Base-by-base conservation (phyloP, 1,140 invertebrate genomes). In the Ceratosolen fusciceps region DNA sequence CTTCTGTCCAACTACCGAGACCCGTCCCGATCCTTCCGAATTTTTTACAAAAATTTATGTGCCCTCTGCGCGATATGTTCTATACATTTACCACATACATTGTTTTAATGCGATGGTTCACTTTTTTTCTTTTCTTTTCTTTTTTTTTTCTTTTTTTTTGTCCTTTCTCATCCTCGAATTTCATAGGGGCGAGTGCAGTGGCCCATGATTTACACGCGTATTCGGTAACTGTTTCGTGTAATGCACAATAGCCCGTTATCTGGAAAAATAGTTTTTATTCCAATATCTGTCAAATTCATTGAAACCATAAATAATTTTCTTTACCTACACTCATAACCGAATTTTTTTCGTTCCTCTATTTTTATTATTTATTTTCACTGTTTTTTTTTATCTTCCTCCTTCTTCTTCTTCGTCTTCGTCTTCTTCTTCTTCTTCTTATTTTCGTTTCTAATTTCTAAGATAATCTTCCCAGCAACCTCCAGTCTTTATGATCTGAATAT, bases 31-130 rank as follows among this genome's bases (percentile, higher is more conserved):
- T 58, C 73, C 78, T 80, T 80, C 65, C 62, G 52, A 80, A 80
- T 80, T 75, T 79, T 75, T 74, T 73, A 80, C 78, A 37, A 80
- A 80, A 80, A 75, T 75, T 80, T 80, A 80, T 80, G 78, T 74
- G 31, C 70, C 58, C 43, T 79, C 19, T 78, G 67, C 47, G 26
- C 56, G 58, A 72, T 34, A 29, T 60, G 34, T 39, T 34, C 34
- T 29, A 56, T 71, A 34, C 26, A 54, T 39, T 5, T 0, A 19
- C 26, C 34, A 54, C 54, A 72, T 62, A 72, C 76, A 56, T 72
- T 78, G 68, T 78, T 58, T 77, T 47, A 14, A 39, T 39, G 26
- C 47, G 71, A 37, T 4, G 12, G 49, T 21, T 19, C 1, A 21
- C 5, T 16, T 24, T 47, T 26, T 34, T 43, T 47, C 24, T 1